Evolutionary conservation across 2,113 vertebrate species (phyloP).

Genomic region (Eubucco bourcierii): DNA sequence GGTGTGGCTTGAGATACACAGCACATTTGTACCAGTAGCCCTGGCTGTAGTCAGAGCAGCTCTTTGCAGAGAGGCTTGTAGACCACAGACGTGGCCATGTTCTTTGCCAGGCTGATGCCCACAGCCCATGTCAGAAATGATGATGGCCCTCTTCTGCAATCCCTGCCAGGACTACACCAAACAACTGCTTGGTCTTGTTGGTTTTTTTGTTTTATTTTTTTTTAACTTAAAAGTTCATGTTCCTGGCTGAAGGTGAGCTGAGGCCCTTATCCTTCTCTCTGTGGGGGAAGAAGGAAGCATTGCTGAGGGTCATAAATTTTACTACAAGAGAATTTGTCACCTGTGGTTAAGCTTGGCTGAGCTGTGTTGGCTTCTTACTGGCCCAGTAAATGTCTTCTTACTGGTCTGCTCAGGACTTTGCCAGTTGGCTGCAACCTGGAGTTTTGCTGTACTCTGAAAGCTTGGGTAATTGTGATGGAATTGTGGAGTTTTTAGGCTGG

Average conservation of each 20-base stretch:
- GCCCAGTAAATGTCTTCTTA: background rate
- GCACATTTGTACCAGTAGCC: fast-evolving
- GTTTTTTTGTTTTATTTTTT: too few relatives aligned
- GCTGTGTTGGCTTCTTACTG: background rate
- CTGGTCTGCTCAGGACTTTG: background rate
- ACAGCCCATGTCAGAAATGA: too few relatives aligned
- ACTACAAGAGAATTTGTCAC: too few relatives aligned
- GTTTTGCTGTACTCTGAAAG: background rate
- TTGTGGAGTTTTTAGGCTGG: too few relatives aligned
- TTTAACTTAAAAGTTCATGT: background rate
- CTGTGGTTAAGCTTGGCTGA: background rate
- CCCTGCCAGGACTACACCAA: too few relatives aligned
- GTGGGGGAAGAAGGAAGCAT: background rate
- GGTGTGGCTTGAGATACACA: fast-evolving
- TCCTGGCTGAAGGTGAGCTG: background rate
- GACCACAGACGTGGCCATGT: fast-evolving
- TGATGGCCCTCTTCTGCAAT: too few relatives aligned
- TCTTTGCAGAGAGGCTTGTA: background rate
- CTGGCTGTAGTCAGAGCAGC: background rate
- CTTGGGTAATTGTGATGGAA: background rate
- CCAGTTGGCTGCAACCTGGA: fast-evolving
- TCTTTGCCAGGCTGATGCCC: too few relatives aligned
- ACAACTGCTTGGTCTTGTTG: too few relatives aligned
- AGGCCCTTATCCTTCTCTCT: too few relatives aligned
- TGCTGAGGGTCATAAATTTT: background rate